Evolutionary conservation across 2,888 invertebrate genomes (phyloP).

Genomic region (Leptura quadrifasciata): DNA sequence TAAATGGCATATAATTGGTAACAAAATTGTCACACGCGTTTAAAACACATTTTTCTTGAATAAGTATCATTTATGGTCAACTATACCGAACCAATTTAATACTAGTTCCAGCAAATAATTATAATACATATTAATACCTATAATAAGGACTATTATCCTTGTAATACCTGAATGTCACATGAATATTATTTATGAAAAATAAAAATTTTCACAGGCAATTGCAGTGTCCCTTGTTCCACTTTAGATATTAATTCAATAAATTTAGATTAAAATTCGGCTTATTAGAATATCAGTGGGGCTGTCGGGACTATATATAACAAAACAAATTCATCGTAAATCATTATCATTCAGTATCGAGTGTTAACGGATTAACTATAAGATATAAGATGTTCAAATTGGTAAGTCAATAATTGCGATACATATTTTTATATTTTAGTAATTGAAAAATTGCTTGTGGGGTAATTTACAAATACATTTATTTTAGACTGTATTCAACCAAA

Average conservation of each 20-base stretch:
- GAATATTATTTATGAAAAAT: conserved; percentile 15
- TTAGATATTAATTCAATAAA: conserved; percentile 29
- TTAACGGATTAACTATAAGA: conserved; percentile 31
- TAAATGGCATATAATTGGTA: not conserved
- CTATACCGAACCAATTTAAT: conserved; percentile 22
- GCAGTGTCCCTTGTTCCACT: conserved; percentile 41
- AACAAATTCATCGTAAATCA: conserved; percentile 21
- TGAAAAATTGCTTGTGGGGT: no score
- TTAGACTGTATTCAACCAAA: no score
- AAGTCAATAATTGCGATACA: conserved; percentile 29
- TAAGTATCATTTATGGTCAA: conserved; percentile 13
- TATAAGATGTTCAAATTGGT: conserved; percentile 53
- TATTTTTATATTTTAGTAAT: not conserved
- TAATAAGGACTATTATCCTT: conserved; percentile 20
- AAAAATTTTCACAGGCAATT: conserved; percentile 28
- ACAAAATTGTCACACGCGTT: not conserved
- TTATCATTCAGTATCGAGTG: conserved; percentile 27
- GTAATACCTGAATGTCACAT: not conserved
- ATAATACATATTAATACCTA: conserved; percentile 12
- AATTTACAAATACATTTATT: no score
- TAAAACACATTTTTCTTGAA: conserved; percentile 16
- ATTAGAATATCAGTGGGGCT: conserved; percentile 37
- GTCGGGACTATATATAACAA: conserved; percentile 24
- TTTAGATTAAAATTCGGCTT: conserved; percentile 23
- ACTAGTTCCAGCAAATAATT: conserved; percentile 1